Conservation (phyloP, 1,140 invertebrate species). For the Drosophila orena region DNA sequence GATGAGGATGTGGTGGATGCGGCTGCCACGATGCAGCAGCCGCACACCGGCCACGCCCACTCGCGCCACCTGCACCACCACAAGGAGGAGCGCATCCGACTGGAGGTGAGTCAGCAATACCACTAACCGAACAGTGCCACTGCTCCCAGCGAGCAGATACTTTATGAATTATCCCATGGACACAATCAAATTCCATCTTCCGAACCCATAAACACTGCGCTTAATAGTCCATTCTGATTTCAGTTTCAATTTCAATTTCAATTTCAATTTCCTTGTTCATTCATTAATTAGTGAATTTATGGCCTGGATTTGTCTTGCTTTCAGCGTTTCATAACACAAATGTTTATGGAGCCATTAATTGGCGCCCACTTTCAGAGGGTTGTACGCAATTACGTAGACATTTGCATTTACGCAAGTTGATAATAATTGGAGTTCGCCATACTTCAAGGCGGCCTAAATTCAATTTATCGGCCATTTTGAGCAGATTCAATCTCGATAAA, state of each 20-base stretch:
- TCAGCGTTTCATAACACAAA: constrained; percentile 35
- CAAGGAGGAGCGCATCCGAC: constrained; percentile 78
- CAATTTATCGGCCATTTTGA: too few relatives aligned
- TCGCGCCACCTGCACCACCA: constrained; percentile 73
- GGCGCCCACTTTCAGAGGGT: constrained; percentile 13
- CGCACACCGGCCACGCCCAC: constrained; percentile 35
- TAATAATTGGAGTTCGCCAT: background rate
- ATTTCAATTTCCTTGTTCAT: constrained; percentile 37
- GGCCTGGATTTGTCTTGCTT: constrained; percentile 32
- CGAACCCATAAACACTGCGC: constrained; percentile 33
- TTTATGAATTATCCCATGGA: constrained; percentile 5
- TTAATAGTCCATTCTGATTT: constrained; percentile 40
- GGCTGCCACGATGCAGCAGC: constrained; percentile 52
- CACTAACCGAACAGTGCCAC: background rate
- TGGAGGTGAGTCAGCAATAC: constrained; percentile 71
- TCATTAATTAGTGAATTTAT: constrained; percentile 55
- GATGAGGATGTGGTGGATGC: constrained; percentile 70
- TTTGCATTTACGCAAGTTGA: background rate
- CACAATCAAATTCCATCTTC: constrained; percentile 7
- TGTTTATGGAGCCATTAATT: constrained; percentile 45
- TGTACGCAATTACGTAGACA: background rate
- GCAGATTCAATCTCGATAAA: too few relatives aligned
- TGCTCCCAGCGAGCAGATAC: background rate
- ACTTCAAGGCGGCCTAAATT: background rate
- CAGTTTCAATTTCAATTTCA: constrained; percentile 33